Base-by-base conservation (phyloP, 2,113 vertebrate species). In the Oryzias javanicus region DNA sequence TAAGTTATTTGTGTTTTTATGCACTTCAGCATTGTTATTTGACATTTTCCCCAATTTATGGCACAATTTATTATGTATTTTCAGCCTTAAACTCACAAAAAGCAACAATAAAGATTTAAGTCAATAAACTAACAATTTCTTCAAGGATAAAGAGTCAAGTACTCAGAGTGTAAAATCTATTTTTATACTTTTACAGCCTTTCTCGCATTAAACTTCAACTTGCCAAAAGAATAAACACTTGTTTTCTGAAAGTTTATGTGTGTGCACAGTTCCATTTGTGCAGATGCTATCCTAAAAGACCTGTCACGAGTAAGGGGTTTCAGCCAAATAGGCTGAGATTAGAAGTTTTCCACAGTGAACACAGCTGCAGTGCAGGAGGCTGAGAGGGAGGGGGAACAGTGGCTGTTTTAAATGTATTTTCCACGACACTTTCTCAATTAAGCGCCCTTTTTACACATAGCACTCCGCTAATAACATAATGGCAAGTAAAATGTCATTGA, bases 401-500 rank as follows among this genome's bases (percentile, higher is more conserved):
- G 76, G 74, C 67, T 82, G 70, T 65, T 89, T 88, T 81, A 87
- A 90, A 89, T 86, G 79, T 83, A 84, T 89, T 91, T 89, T 86
- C 80, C 78, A 75, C 76, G 84, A 88, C 86, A 88, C 82, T 87
- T 87, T 87, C 86, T 86, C 85, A 90, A 90, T 91, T 88, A 91
- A 90, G 82, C 86, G 76, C 75, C 82, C 81, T 78, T 86, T 88
- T 87, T 80, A 82, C 64, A 89, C 83, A 81, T 83, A 86, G 81
- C 82, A 82, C 83, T 83, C 76, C 60, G 72, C 87, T 92, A 92
- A 93, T 93, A 91, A 87, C 89, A 86, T 92, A 92, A 92, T 91
- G 88, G 89, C 76, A 76, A 89, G 81, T 89, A 88, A 88, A 89
- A 92, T 90, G 91, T 90, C 91, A 90, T 85, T 86, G 88, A 90